These are phyloP conservation scores for Thyatira batis DNA, from an alignment of 2,888 invertebrate species.

Conservation along the genomic window DNA sequence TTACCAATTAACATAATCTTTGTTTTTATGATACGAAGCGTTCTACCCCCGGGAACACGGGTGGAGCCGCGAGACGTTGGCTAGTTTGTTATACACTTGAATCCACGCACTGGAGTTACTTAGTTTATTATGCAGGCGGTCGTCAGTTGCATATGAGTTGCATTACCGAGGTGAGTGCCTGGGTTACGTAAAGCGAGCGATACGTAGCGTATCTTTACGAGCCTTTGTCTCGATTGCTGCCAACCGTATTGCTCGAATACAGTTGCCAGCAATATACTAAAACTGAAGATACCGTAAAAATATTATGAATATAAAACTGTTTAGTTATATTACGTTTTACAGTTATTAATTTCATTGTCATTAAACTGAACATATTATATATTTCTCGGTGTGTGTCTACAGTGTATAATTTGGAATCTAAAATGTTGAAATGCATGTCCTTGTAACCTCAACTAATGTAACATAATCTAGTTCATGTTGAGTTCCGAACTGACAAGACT, in stretches of 20 bases:
- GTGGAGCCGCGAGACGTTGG: too few relatives aligned
- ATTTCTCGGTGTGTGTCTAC: too few relatives aligned
- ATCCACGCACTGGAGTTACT: background rate
- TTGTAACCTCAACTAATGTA: too few relatives aligned
- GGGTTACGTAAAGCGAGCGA: conserved; percentile 42
- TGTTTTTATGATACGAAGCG: too few relatives aligned
- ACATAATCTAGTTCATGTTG: too few relatives aligned
- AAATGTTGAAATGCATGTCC: too few relatives aligned
- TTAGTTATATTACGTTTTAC: background rate
- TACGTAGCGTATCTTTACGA: conserved; percentile 70
- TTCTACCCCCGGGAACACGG: too few relatives aligned
- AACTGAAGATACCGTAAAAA: background rate
- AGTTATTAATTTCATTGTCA: too few relatives aligned
- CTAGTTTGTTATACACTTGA: background rate
- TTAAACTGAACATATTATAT: too few relatives aligned
- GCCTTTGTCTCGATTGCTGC: conserved; percentile 72
- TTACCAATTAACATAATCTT: too few relatives aligned
- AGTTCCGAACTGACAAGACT: too few relatives aligned
- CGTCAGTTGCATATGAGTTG: background rate
- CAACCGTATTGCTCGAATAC: conserved; percentile 49
- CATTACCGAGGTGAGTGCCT: conserved; percentile 39
- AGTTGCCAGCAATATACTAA: conserved; percentile 17
- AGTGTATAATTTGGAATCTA: too few relatives aligned
- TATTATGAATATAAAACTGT: background rate
- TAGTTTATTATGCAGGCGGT: background rate